Evolutionary conservation across 2,888 invertebrate species (phyloP), one percentile per base, ranked within the genome.

Genomic region (Tuberolachnus salignus): DNA sequence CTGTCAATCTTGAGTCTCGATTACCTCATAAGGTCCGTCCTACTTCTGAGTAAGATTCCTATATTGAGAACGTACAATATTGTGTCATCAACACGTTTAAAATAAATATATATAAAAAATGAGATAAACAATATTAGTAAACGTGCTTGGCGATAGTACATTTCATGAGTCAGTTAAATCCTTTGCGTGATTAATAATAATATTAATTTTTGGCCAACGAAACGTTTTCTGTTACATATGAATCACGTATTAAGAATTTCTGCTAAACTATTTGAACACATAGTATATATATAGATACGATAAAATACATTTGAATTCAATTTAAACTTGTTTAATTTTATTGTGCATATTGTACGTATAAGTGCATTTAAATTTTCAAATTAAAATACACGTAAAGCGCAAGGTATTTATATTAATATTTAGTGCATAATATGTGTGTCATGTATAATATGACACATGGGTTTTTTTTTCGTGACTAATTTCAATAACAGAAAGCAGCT

Each of bases 21-120:
- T 74, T 53, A 64, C 63, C 73, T 51, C 53, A 74, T 75, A 75
- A 57, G 75, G 75, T 57, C 42, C 46, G 75, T 75, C 57, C 75
- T 75, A 75, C 57, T 67, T 75, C 1, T 57, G 66, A 75, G 14
- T 46, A 74, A 63, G 42, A 74, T 74, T 74, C 42, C 53, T 64
- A 44, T 74, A 64, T 42, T 23, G 63, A 73, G 42, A 21, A 63
- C 3, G 21, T 51, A 19, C 34, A n/a, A 10, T 64, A n/a, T 64
- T 74, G 42, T 74, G 44, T 64, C 73, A 74, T 63, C 63, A 51
- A 53, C n/a, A 64, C 16, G 21, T 74, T 74, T 64, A 64, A 13
- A 63, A 23, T 51, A 23, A 42, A 34, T 4, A n/a, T n/a, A n/a
- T n/a, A n/a, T 42, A 34, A 73, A 10, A 42, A 63, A 64, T 42